Evolutionary conservation across 1,140 invertebrate genomes (phyloP).

Genomic region (Bombus haemorrhoidalis): DNA sequence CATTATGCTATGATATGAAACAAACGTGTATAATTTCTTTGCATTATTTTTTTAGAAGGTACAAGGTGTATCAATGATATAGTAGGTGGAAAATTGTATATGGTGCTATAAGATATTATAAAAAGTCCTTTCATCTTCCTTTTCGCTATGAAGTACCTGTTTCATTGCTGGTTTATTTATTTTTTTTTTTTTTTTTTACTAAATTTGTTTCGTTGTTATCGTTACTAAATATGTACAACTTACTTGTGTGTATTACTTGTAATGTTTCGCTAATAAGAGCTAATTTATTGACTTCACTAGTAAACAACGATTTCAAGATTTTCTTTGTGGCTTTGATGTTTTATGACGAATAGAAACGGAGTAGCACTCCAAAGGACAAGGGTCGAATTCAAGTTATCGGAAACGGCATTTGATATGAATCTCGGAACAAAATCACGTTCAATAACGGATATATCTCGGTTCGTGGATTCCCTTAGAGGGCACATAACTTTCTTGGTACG

Average conservation of each 20-base stretch:
- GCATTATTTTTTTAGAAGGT: neutral
- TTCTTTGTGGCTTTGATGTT: neutral
- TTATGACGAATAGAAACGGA: neutral
- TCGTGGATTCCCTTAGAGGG: neutral
- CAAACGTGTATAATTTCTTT: neutral
- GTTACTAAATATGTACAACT: neutral
- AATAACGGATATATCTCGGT: neutral
- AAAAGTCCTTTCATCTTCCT: no score
- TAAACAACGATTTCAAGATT: neutral
- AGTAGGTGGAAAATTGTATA: no score
- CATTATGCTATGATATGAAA: neutral
- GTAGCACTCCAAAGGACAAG: neutral
- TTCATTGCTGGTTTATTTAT: no score
- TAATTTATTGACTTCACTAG: neutral
- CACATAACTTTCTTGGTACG: conserved; percentile 3
- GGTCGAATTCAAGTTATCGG: neutral
- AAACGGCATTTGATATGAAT: neutral
- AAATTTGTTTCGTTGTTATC: no score
- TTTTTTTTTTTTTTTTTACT: no score
- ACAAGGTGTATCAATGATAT: neutral
- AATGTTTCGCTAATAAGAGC: neutral
- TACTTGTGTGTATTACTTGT: neutral
- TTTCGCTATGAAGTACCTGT: no score
- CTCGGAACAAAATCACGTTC: neutral
- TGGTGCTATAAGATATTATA: no score